Evolutionary conservation across 1,140 invertebrate species (phyloP).

Genomic region (Calliopsis andreniformis): DNA sequence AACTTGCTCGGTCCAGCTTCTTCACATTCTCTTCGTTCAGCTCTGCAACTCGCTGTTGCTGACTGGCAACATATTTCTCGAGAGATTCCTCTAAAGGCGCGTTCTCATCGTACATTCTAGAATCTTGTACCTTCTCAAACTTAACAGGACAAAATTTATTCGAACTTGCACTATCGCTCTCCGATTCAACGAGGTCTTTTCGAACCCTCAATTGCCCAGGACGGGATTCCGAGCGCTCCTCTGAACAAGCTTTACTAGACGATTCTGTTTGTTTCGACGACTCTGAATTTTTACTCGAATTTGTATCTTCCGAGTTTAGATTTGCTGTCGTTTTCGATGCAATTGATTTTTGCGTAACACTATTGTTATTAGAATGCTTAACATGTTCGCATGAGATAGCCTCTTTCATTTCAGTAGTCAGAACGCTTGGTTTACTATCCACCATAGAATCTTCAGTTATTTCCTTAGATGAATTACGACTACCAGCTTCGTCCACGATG

Average conservation of each 20-base stretch:
- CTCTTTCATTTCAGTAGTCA: conserved; percentile 7
- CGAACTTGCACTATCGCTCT: conserved; percentile 63
- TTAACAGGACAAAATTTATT: conserved; percentile 74
- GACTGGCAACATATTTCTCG: conserved; percentile 76
- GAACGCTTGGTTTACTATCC: conserved; percentile 44
- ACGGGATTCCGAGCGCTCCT: conserved; percentile 54
- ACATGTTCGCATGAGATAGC: background rate
- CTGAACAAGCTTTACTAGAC: conserved; percentile 44
- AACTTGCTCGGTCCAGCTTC: conserved; percentile 69
- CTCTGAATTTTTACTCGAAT: background rate
- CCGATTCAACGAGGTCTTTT: conserved; percentile 74
- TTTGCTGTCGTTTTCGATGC: conserved; percentile 18
- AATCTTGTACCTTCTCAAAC: conserved; percentile 76
- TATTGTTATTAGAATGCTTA: conserved; percentile 16
- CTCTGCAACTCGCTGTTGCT: conserved; percentile 68
- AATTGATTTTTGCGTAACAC: background rate
- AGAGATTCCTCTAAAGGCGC: conserved; percentile 77
- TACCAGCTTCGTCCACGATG: background rate
- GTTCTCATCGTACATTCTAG: conserved; percentile 78
- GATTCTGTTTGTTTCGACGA: conserved; percentile 22
- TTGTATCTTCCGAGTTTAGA: background rate
- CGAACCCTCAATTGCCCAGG: conserved; percentile 71
- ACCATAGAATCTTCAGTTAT: conserved; percentile 47
- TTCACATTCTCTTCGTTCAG: conserved; percentile 74
- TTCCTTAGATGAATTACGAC: conserved; percentile 14